These are phyloP conservation scores for Chrysopa pallens DNA, from an alignment of 1,140 invertebrate species.

Conservation along the genomic window DNA sequence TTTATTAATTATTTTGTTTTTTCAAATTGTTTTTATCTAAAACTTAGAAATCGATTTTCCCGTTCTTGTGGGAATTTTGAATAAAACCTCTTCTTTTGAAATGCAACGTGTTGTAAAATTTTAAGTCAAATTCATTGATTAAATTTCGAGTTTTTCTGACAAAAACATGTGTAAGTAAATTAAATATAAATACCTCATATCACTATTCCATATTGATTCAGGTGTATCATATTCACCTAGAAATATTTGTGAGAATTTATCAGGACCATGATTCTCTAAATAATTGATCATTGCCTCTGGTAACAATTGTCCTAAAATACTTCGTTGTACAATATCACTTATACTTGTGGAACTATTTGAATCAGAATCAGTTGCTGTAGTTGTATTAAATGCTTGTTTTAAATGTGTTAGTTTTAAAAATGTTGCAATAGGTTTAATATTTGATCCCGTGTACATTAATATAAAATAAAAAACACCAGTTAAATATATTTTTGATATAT, in stretches of 20 bases:
- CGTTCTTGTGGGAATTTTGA: too few species aligned
- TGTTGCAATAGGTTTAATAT: constrained; percentile 85
- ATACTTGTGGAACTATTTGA: constrained; percentile 19
- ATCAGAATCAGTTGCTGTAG: constrained; percentile 46
- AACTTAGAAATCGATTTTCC: too few species aligned
- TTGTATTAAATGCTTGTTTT: constrained; percentile 81
- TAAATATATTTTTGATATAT: constrained; percentile 82
- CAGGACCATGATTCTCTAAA: constrained; percentile 93
- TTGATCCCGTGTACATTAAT: constrained; percentile 98
- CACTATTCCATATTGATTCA: constrained; percentile 88
- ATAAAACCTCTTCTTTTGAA: too few species aligned
- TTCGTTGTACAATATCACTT: constrained; percentile 67
- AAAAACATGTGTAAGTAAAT: not conserved
- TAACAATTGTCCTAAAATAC: constrained; percentile 79
- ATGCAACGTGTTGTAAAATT: too few species aligned
- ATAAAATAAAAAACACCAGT: constrained; percentile 98
- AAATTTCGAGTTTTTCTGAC: not conserved
- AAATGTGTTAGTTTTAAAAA: constrained; percentile 90
- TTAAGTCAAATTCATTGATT: too few species aligned
- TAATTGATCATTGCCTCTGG: constrained; percentile 99
- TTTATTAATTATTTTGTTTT: too few species aligned
- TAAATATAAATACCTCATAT: constrained; percentile 44
- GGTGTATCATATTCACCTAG: constrained; percentile 98
- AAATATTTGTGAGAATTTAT: constrained; percentile 98
- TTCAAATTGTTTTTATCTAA: too few species aligned